phyloP scores from a whole-genome alignment of 2,113 vertebrate species.

The Pteropus alecto region DNA sequence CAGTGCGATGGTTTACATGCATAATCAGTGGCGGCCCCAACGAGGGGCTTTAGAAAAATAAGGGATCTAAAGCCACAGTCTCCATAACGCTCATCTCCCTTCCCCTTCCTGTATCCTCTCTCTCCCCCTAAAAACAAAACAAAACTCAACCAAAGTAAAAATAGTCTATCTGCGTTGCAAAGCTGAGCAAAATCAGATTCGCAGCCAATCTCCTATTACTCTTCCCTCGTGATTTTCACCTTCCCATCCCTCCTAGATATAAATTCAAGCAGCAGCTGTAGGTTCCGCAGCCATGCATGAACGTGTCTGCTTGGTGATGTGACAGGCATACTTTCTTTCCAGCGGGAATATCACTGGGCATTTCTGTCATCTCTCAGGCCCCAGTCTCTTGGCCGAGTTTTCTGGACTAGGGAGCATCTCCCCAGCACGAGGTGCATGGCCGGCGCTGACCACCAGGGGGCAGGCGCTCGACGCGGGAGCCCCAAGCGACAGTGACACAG shows the following conservation, averaged over 20 bases:
- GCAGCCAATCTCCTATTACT: background rate
- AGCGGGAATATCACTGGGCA: background rate
- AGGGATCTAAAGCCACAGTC: background rate
- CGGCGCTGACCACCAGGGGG: background rate
- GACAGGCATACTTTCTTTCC: background rate
- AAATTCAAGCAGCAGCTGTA: background rate
- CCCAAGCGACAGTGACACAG: fast-evolving
- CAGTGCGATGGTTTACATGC: background rate
- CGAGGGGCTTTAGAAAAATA: background rate
- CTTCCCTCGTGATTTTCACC: background rate
- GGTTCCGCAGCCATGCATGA: background rate
- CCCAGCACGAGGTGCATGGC: background rate
- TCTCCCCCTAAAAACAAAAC: background rate
- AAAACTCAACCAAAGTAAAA: background rate
- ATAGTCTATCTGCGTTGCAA: background rate
- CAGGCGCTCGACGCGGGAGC: background rate
- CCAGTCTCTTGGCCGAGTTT: background rate
- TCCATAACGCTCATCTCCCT: background rate
- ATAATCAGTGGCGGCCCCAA: background rate
- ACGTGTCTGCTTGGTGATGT: background rate
- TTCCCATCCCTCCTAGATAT: background rate
- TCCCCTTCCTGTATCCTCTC: too few relatives aligned
- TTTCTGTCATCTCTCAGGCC: background rate
- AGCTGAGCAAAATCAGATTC: background rate
- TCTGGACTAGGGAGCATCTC: fast-evolving